phyloP scores from a whole-genome alignment of 2,113 vertebrate species.

The Sinocyclocheilus anshuiensis region DNA sequence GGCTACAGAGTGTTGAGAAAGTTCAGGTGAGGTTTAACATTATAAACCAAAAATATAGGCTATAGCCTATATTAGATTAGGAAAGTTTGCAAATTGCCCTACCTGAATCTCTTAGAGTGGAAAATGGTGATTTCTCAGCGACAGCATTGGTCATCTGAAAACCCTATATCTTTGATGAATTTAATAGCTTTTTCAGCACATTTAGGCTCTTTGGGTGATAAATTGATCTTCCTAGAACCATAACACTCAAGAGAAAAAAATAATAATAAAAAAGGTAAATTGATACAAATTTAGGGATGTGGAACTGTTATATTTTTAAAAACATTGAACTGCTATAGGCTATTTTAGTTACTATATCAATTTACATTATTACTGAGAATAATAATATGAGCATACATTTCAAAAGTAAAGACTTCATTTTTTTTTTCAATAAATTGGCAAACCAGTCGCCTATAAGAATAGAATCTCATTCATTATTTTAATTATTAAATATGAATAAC shows the following conservation, averaged over 20 bases:
- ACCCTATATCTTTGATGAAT: neutral
- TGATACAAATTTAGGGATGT: neutral
- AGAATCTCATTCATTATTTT: no score
- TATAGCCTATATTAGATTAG: neutral
- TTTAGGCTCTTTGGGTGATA: neutral
- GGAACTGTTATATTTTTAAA: neutral
- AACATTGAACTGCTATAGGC: neutral
- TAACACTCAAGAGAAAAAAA: neutral
- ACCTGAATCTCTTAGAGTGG: neutral
- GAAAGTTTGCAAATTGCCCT: neutral
- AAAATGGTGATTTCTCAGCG: neutral
- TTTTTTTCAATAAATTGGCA: no score
- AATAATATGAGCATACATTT: neutral
- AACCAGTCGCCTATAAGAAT: no score
- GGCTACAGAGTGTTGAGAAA: neutral
- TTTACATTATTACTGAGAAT: no score
- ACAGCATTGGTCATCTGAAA: neutral
- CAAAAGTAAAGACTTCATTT: no score
- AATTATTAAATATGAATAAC: no score
- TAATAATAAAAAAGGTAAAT: neutral
- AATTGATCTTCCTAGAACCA: neutral
- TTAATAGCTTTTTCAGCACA: neutral
- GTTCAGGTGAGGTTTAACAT: neutral
- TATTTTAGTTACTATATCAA: neutral
- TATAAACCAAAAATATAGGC: neutral